phyloP scores from a whole-genome alignment of 2,888 invertebrate genomes.

The Drosophila nr. perissopoda region DNA sequence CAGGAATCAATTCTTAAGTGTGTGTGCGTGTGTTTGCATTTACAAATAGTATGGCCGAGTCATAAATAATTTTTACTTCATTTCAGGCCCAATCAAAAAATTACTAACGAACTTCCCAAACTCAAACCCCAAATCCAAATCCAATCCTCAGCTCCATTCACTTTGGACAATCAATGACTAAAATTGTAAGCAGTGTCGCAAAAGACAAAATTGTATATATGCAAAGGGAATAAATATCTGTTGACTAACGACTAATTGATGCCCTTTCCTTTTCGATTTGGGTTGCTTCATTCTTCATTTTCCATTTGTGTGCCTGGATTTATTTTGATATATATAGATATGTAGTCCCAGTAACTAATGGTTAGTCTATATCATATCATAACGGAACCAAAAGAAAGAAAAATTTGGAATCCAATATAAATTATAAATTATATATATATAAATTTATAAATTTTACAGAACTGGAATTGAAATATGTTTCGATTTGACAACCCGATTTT shows the following conservation, averaged over 20 bases:
- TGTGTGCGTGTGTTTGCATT: slow-evolving; percentile 69
- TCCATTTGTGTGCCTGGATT: no score
- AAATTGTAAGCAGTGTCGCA: slow-evolving; percentile 67
- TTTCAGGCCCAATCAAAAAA: slow-evolving; percentile 65
- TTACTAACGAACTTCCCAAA: slow-evolving; percentile 65
- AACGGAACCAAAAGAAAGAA: no score
- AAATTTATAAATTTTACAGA: no score
- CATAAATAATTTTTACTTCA: slow-evolving; percentile 75
- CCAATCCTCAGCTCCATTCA: slow-evolving; percentile 30
- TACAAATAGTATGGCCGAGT: slow-evolving; percentile 55
- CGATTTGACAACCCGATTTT: no score
- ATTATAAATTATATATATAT: no score
- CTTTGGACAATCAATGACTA: slow-evolving; percentile 70
- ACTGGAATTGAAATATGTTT: no score
- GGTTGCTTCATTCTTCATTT: no score
- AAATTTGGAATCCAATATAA: no score
- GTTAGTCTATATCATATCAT: no score
- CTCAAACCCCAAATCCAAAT: neutral
- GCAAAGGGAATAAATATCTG: neutral
- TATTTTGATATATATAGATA: no score
- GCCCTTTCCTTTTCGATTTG: slow-evolving; percentile 5
- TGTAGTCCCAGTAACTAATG: no score
- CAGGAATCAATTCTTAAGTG: slow-evolving; percentile 56
- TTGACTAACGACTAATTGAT: slow-evolving; percentile 10
- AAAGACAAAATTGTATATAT: slow-evolving; percentile 32